Evolutionary conservation across 1,140 invertebrate species (phyloP), one percentile per base, ranked within the genome.

Genomic region (Bombus waltoni): DNA sequence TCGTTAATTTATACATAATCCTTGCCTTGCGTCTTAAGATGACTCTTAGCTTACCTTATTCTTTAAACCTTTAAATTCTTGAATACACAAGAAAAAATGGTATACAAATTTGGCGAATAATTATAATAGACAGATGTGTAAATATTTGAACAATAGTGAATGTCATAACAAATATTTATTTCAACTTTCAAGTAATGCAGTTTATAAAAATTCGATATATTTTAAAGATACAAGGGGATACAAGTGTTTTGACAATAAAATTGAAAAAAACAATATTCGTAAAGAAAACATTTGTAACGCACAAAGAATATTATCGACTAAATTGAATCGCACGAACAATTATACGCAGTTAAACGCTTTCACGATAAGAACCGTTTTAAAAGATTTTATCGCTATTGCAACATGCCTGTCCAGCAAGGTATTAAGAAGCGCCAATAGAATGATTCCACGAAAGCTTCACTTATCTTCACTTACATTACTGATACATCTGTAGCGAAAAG

Each of bases 341-440:
- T 32, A 13, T n/a, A 72, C 44, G 38, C 15, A 42, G 28, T 42
- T 32, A 15, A 72, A 42, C 38, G 8, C 15, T 73, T 73, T 10
- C 28, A 32, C 15, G 44, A 81, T 57, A 80, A 57, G 47, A 59
- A 42, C 1, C 8, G 35, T 40, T 81, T 81, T 9, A 59, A 81
- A 59, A 62, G 47, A 81, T 73, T 44, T 59, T 73, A 81, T 72
- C 66, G n/a, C 68, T 72, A 15, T 81, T 71, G 68, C 79, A 80
- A 68, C 77, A 77, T n/a, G 65, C 22, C 28, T 57, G 47, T 57
- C 68, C 68, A 25, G 44, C 11, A 15, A 81, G 47, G 68, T 81
- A 81, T 71, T 72, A 81, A 72, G 47, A 40, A 81, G 28, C 68
- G 22, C 79, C 68, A 81, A 81, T 81, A 13, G 79, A 32, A 44